Base-by-base conservation (phyloP, 1,140 invertebrate genomes). In the Halictus rubicundus region DNA sequence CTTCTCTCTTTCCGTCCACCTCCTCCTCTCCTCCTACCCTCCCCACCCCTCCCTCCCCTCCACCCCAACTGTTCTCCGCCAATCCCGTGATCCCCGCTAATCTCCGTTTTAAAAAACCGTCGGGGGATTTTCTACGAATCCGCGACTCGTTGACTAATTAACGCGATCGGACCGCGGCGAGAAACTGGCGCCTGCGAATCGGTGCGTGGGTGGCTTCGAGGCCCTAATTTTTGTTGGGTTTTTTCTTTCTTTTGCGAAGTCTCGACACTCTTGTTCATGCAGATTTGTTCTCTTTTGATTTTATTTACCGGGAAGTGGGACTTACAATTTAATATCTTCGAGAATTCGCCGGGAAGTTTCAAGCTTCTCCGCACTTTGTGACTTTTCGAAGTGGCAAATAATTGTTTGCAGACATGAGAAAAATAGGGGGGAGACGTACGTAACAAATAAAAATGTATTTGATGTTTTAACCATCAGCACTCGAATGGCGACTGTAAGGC, bases 1-100 rank as follows among this genome's bases (percentile, higher is more conserved):
- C 89, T 87, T 86, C 76, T 75, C 76, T 68, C 65, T 73, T 68
- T 70, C 52, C 66, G 32, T 19, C 54, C 25, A 10, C 69, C 16
- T 10, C 65, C 42, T 42, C 42, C 42, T 46, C 12, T 12, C 12
- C 0, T 23, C 68, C 10, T n/a, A n/a, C 27, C 7, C 27, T 21
- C 66, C 60, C 7, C 7, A n/a, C 8, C 8, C 21, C 21, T n/a
- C 27, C 7, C 27, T 21, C 66, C 60, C n/a, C n/a, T 8, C 7
- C 7, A n/a, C 8, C 8, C 21, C 21, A 1, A 6, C 54, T 7
- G 16, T 16, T 52, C 54, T 19, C 54, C 54, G 6, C 21, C 8
- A 9, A 21, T 21, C 8, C 21, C 42, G 46, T 12, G 12, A 49
- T 14, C 14, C n/a, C 59, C 54, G 60, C n/a, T 76, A 59, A 60